A percentile compares a stretch with the other conserved stretches of the same genome.
Conservation (phyloP, 2,888 invertebrate species). For the Apeira syringaria region DNA sequence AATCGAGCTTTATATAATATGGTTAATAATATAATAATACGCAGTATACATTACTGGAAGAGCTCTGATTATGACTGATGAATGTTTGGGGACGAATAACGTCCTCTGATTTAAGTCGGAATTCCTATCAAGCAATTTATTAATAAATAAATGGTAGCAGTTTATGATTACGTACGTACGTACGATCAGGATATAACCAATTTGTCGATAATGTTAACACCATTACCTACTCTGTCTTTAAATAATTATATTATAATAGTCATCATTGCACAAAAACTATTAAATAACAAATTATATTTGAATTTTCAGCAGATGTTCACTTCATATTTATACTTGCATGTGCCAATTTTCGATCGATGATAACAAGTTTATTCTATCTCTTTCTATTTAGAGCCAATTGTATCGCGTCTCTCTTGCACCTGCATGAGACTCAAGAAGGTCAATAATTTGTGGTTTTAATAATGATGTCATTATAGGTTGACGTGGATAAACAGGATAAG, state of each 20-base stretch:
- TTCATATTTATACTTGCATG: background rate
- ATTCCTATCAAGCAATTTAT: too few species aligned
- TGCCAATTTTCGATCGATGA: slow-evolving; percentile 8
- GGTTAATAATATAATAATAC: too few species aligned
- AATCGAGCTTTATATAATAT: too few species aligned
- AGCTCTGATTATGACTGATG: too few species aligned
- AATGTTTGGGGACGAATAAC: too few species aligned
- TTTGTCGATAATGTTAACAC: slow-evolving; percentile 7
- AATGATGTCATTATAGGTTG: slow-evolving; percentile 9
- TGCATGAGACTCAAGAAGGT: slow-evolving; percentile 1
- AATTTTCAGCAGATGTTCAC: slow-evolving; percentile 11
- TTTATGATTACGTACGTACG: too few species aligned
- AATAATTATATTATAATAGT: slow-evolving; percentile 3
- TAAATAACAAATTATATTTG: background rate
- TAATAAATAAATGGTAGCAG: too few species aligned
- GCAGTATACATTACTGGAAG: too few species aligned
- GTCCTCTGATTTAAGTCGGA: too few species aligned
- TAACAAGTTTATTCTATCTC: slow-evolving; percentile 12
- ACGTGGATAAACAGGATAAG: background rate
- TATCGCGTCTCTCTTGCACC: slow-evolving; percentile 3
- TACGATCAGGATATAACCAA: slow-evolving; percentile 1
- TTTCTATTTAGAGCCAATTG: background rate
- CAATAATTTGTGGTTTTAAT: slow-evolving; percentile 8
- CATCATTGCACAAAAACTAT: slow-evolving; percentile 2
- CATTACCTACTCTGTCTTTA: slow-evolving; percentile 9